Evolutionary conservation across 1,140 invertebrate genomes (phyloP).

Genomic region (Mycetomoellerius zeteki): DNA sequence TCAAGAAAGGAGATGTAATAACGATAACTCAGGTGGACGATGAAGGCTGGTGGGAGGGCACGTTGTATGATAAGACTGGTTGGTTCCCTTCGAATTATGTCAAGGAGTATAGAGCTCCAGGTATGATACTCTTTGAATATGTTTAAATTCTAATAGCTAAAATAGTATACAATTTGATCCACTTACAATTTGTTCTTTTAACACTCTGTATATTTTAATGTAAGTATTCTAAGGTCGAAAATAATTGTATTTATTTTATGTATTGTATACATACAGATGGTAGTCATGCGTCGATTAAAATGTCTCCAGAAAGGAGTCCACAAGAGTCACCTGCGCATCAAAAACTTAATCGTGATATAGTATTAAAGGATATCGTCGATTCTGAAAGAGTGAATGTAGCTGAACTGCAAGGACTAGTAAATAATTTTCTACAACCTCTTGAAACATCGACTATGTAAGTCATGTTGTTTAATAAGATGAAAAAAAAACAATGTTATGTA

Average conservation of each 20-base stretch:
- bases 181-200: neutral
- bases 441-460: slow-evolving; percentile 95
- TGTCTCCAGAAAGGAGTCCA: slow-evolving; percentile 89
- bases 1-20: slow-evolving; percentile 98
- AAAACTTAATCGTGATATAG: slow-evolving; percentile 91
- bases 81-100: slow-evolving; percentile 99
- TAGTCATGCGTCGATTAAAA: slow-evolving; percentile 65
- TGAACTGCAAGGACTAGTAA: slow-evolving; percentile 94
- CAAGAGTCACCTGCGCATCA: slow-evolving; percentile 88
- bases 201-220: neutral
- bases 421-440: slow-evolving; percentile 94
- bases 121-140: slow-evolving; percentile 65
- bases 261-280: slow-evolving; percentile 43
- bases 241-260: neutral
- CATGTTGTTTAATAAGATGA: neutral
- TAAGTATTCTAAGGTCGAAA: neutral
- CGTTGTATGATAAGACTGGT: slow-evolving; percentile 96
- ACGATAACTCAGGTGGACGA: slow-evolving; percentile 95
- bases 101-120: slow-evolving; percentile 92
- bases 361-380: slow-evolving; percentile 97
- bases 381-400: slow-evolving; percentile 96
- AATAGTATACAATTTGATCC: neutral
- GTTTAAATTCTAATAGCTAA: neutral
- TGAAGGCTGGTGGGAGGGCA: slow-evolving; percentile 99
- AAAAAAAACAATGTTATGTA: neutral